A percentile compares a stretch with the other conserved stretches of the same genome.
phyloP scores from a whole-genome alignment of 2,888 invertebrate species.

The Heliconius ethilla region DNA sequence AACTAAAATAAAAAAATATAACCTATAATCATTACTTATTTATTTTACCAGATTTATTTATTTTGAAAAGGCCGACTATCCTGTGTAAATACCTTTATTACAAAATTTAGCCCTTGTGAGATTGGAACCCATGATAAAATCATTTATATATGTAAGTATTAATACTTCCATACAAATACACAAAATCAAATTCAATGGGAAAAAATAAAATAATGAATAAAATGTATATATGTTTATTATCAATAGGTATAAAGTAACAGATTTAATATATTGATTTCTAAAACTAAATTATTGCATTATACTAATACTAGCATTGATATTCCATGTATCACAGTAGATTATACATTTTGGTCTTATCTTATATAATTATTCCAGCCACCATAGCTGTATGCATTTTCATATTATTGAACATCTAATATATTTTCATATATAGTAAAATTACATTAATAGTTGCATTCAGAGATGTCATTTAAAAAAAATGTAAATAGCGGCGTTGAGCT shows the following conservation, averaged over 20 bases:
- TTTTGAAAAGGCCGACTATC: not conserved
- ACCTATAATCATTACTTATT: not conserved
- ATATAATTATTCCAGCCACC: constrained; percentile 30
- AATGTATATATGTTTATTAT: constrained; percentile 5
- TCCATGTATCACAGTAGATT: constrained; percentile 39
- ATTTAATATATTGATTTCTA: constrained; percentile 19
- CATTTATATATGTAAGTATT: not conserved
- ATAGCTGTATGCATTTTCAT: constrained; percentile 7
- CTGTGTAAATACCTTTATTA: no score
- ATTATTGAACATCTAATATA: not conserved
- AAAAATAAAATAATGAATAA: not conserved
- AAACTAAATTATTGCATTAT: constrained; percentile 33
- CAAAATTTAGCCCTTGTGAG: no score
- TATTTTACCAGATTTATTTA: not conserved
- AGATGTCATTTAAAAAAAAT: not conserved
- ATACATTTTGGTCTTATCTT: constrained; percentile 27
- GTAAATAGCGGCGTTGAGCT: no score
- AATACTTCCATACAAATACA: not conserved
- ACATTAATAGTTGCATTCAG: not conserved
- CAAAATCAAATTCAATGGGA: no score
- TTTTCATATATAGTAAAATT: not conserved
- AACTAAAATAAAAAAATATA: no score
- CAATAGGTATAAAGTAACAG: not conserved
- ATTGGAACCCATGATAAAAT: not conserved
- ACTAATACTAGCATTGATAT: constrained; percentile 27